Base-by-base conservation (phyloP, 1,140 invertebrate genomes). In the Thereuonema tuberculata region DNA sequence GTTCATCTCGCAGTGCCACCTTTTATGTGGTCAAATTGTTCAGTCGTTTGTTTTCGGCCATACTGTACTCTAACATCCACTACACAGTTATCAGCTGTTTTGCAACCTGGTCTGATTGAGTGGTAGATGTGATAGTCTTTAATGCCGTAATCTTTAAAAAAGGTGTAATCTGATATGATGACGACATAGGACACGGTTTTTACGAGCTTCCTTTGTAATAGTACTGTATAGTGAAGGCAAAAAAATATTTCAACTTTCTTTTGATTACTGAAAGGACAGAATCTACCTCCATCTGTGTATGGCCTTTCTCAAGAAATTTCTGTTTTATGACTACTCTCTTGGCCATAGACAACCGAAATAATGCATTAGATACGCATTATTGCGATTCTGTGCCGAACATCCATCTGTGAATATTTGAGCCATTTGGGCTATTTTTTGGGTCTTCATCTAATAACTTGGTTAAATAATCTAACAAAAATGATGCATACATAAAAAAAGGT, bases 51-150 rank as follows among this genome's bases (percentile, higher is more conserved):
- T n/a, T n/a, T n/a, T n/a, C n/a, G n/a, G n/a, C n/a, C n/a, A n/a
- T n/a, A n/a, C n/a, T n/a, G n/a, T n/a, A n/a, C n/a, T n/a, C n/a
- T n/a, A n/a, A n/a, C n/a, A n/a, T n/a, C n/a, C n/a, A n/a, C n/a
- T 12, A 9, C 31, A 69, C 68, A 69, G 66, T 73, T 71, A 53
- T 86, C 86, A 68, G 82, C n/a, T n/a, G n/a, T 87, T 67, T 86
- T 91, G 46, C 92, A 80, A 74, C 90, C 86, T 3, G 31, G 75
- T 80, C 28, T 79, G 70, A 52, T 74, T 43, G 12, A 12, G 37
- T 12, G n/a, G n/a, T n/a, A 43, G n/a, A n/a, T n/a, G n/a, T n/a
- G n/a, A n/a, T n/a, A n/a, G n/a, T n/a, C n/a, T n/a, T n/a, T n/a
- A n/a, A 43, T 43, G 37, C 12, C n/a, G 37, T n/a, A 43, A 43